phyloP scores from a whole-genome alignment of 2,888 invertebrate species.

The Scaptomyza cyrtandrae region DNA sequence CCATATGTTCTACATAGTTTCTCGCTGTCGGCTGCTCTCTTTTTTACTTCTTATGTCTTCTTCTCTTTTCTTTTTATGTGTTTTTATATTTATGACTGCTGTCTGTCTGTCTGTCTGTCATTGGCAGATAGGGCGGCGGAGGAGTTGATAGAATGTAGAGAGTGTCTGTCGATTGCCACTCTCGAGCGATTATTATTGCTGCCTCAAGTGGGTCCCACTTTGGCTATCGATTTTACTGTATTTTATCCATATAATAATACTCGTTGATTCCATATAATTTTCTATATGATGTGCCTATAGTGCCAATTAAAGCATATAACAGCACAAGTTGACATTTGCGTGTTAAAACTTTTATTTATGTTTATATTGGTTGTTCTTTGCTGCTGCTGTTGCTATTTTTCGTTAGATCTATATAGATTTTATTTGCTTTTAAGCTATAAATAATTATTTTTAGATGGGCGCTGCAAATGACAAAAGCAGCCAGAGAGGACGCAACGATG shows the following conservation, averaged over 20 bases:
- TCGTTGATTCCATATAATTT: background rate
- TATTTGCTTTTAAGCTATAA: conserved; percentile 41
- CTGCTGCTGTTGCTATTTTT: conserved; percentile 12
- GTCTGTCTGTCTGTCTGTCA: conserved; percentile 60
- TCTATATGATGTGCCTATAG: conserved; percentile 44
- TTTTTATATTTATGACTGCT: conserved; percentile 66
- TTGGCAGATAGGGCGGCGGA: conserved; percentile 56
- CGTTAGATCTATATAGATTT: background rate
- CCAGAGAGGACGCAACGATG: conserved; percentile 32
- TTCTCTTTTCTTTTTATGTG: conserved; percentile 40
- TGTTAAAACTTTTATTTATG: conserved; percentile 30
- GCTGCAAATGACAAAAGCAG: conserved; percentile 46
- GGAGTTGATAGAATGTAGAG: conserved; percentile 9
- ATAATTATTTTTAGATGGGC: conserved; percentile 44
- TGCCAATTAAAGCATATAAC: conserved; percentile 66
- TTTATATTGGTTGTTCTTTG: background rate
- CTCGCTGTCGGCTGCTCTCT: conserved; percentile 15
- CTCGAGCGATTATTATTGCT: conserved; percentile 70
- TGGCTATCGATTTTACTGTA: conserved; percentile 60
- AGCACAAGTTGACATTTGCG: conserved; percentile 31
- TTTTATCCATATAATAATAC: conserved; percentile 24
- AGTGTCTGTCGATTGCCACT: conserved; percentile 52
- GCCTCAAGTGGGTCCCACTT: conserved; percentile 61
- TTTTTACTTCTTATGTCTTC: conserved; percentile 27
- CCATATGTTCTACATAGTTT: conserved; percentile 53